Evolutionary conservation across 1,140 invertebrate genomes (phyloP).

Genomic region (Drosophila pachea): DNA sequence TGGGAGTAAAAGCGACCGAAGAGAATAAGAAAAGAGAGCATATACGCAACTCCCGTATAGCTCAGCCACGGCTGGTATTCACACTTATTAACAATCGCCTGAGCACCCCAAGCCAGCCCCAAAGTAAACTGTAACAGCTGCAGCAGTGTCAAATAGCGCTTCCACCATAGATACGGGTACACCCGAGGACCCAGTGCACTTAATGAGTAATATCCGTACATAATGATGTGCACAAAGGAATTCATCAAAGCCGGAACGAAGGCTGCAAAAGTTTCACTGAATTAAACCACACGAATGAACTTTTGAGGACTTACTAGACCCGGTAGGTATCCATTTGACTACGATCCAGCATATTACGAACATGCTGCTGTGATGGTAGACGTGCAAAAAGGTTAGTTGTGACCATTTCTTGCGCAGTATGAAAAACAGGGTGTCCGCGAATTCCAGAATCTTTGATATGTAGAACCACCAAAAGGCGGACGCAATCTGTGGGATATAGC

Average conservation of each 20-base stretch:
- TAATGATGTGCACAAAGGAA: constrained; percentile 93
- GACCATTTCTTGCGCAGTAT: constrained; percentile 92
- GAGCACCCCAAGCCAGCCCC: constrained; percentile 52
- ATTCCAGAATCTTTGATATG: constrained; percentile 95
- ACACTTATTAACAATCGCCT: constrained; percentile 41
- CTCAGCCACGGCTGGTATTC: constrained; percentile 49
- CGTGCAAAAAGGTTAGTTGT: constrained; percentile 93
- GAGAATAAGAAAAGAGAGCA: constrained; percentile 59
- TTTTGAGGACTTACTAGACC: constrained; percentile 86
- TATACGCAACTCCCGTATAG: constrained; percentile 45
- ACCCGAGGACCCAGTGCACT: constrained; percentile 89
- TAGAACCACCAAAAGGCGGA: constrained; percentile 98
- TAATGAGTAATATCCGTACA: constrained; percentile 95
- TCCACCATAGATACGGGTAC: constrained; percentile 94
- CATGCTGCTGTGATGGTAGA: constrained; percentile 96
- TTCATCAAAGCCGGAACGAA: constrained; percentile 94
- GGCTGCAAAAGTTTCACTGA: constrained; percentile 81
- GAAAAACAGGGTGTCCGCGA: constrained; percentile 95
- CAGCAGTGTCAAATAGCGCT: constrained; percentile 93
- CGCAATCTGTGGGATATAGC: constrained; percentile 86
- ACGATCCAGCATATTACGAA: constrained; percentile 97
- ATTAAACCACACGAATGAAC: neutral
- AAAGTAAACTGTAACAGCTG: constrained; percentile 81
- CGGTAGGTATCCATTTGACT: constrained; percentile 97
- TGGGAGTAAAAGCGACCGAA: constrained; percentile 64